phyloP scores from a whole-genome alignment of 2,888 invertebrate genomes.

The Leucozona laternaria region DNA sequence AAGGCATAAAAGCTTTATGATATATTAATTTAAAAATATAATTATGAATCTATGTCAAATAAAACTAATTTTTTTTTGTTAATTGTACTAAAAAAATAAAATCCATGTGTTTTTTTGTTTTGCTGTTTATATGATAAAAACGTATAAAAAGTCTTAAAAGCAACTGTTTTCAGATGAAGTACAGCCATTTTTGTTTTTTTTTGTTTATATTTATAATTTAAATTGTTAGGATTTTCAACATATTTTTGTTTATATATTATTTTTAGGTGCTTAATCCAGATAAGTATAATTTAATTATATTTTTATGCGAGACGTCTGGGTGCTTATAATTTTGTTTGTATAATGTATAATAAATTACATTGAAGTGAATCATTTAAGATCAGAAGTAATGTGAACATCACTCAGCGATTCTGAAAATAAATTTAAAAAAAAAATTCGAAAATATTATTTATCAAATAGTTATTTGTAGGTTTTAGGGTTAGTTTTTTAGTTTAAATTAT shows the following conservation, averaged over 20 bases:
- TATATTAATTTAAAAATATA: conserved; percentile 32
- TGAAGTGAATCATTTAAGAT: conserved; percentile 39
- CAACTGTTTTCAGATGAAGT: conserved; percentile 58
- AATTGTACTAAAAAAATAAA: conserved; percentile 53
- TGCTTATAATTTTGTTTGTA: conserved; percentile 13
- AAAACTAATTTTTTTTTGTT: conserved; percentile 24
- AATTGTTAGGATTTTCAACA: not conserved
- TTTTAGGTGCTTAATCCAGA: conserved; percentile 34
- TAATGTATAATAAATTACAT: not conserved
- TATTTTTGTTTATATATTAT: not conserved
- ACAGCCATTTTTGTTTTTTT: conserved; percentile 43
- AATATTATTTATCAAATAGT: not conserved
- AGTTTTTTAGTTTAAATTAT: not conserved
- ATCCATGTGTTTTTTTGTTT: conserved; percentile 50
- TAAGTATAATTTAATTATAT: conserved; percentile 18
- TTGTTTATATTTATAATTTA: not conserved
- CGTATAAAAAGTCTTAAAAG: conserved; percentile 66
- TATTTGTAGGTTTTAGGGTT: not conserved
- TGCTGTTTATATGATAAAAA: conserved; percentile 59
- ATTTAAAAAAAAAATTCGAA: not conserved
- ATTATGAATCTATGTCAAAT: conserved; percentile 16
- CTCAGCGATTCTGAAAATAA: conserved; percentile 69
- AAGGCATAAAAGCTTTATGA: conserved; percentile 38
- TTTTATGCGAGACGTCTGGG: conserved; percentile 63
- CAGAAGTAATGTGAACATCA: conserved; percentile 59